Conservation (phyloP, 2,113 vertebrate genomes). For the Centropus bengalensis region DNA sequence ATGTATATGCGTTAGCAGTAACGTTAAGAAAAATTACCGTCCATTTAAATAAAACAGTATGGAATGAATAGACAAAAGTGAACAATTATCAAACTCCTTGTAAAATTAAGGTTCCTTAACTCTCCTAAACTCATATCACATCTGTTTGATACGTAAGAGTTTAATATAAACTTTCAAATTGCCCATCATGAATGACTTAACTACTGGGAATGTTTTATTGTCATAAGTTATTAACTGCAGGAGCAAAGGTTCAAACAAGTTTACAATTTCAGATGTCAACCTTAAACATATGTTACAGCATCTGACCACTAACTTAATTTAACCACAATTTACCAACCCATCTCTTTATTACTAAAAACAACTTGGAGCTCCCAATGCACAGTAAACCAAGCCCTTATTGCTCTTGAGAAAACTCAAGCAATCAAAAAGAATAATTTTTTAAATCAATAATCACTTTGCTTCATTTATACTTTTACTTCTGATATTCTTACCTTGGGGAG, state of each 20-base stretch:
- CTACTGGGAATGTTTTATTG: neutral
- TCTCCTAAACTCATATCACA: neutral
- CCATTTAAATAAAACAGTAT: neutral
- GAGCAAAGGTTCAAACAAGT: neutral
- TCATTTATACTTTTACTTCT: neutral
- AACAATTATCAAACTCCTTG: neutral
- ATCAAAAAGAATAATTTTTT: neutral
- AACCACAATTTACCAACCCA: neutral
- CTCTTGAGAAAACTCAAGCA: neutral
- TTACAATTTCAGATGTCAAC: neutral
- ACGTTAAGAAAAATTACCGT: neutral
- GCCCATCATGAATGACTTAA: neutral
- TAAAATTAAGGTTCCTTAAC: neutral
- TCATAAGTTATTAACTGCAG: neutral
- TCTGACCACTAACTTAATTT: neutral
- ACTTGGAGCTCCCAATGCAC: neutral
- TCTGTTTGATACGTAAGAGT: neutral
- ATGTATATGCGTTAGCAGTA: neutral
- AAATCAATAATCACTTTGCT: neutral
- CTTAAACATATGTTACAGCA: neutral
- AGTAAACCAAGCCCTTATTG: neutral
- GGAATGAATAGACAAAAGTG: neutral
- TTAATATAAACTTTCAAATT: neutral
- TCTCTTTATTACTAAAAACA: neutral
- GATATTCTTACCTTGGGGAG: conserved; percentile 88